A percentile compares a stretch with the other conserved stretches of the same genome.
phyloP scores from a whole-genome alignment of 2,888 invertebrate genomes.

The Phortica okadai region DNA sequence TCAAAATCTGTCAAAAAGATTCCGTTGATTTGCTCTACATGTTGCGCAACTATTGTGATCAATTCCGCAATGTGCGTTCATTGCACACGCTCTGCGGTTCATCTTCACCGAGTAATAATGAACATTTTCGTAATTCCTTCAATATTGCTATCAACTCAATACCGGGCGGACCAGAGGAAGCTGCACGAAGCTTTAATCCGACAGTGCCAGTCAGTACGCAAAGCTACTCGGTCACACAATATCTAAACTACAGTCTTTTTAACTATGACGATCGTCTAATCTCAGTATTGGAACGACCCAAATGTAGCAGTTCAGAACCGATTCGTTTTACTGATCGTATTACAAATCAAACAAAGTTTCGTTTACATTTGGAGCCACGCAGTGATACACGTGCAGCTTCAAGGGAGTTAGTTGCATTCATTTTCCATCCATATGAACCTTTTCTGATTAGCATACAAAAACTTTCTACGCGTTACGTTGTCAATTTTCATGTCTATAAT shows the following conservation, averaged over 20 bases:
- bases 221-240: conserved; percentile 94
- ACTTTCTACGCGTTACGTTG: conserved; percentile 93
- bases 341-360: conserved; percentile 88
- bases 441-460: conserved; percentile 97
- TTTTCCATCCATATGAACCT: conserved; percentile 97
- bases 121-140: conserved; percentile 78
- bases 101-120: conserved; percentile 93
- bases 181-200: conserved; percentile 90
- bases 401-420: conserved; percentile 92
- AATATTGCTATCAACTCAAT: conserved; percentile 43
- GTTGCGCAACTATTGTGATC: conserved; percentile 94
- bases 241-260: conserved; percentile 92
- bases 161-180: conserved; percentile 91
- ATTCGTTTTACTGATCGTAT: conserved; percentile 91
- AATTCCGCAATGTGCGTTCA: conserved; percentile 91
- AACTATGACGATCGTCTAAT: conserved; percentile 98
- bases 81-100: conserved; percentile 88
- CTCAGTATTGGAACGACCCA: conserved; percentile 95
- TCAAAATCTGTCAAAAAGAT: conserved; percentile 93
- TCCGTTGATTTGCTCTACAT: conserved; percentile 89
- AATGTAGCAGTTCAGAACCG: conserved; percentile 84
- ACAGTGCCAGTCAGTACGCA: conserved; percentile 96
- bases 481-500: conserved; percentile 94
- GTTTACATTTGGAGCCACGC: conserved; percentile 78
- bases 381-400: conserved; percentile 25